Percentiles rank a stretch among this genome's conserved stretches.
These are phyloP conservation scores for Aspidoscelis tigris DNA, from an alignment of 2,113 vertebrate species.

Conservation along the genomic window DNA sequence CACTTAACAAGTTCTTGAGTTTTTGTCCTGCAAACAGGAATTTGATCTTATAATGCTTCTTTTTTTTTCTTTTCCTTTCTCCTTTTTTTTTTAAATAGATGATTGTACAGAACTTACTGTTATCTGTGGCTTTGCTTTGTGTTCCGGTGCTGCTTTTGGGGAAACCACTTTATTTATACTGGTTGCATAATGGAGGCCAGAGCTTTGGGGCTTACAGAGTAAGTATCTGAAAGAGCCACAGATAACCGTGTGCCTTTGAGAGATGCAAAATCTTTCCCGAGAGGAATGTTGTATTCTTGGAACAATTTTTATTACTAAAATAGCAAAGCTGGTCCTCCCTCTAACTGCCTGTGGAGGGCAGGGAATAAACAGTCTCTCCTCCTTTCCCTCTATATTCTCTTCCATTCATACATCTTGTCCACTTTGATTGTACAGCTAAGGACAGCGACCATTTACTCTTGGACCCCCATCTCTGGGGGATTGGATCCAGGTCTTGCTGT, in stretches of 20 bases:
- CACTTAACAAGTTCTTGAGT: neutral
- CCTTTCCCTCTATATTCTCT: no score
- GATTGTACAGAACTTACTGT: conserved; percentile 85
- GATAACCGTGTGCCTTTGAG: accelerated
- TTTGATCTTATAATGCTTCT: neutral
- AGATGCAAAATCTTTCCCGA: neutral
- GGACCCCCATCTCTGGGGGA: no score
- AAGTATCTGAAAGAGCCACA: conserved; percentile 35
- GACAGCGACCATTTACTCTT: no score
- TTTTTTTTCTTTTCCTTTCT: no score
- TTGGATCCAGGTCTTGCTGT: no score
- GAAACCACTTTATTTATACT: conserved; percentile 92
- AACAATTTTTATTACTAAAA: no score
- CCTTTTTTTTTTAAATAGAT: conserved; percentile 63
- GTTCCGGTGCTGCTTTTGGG: conserved; percentile 92
- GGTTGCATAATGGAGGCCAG: conserved; percentile 84
- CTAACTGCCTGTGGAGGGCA: no score
- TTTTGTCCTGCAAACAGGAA: neutral
- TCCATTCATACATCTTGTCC: no score
- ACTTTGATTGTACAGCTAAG: no score
- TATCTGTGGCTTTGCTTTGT: conserved; percentile 83
- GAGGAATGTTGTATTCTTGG: no score
- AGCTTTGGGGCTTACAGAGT: conserved; percentile 88
- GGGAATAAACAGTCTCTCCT: no score
- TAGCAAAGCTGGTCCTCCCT: no score